These are phyloP conservation scores for Forbesichthys papilliferus DNA, from an alignment of 2,113 vertebrate species.

Conservation along the genomic window DNA sequence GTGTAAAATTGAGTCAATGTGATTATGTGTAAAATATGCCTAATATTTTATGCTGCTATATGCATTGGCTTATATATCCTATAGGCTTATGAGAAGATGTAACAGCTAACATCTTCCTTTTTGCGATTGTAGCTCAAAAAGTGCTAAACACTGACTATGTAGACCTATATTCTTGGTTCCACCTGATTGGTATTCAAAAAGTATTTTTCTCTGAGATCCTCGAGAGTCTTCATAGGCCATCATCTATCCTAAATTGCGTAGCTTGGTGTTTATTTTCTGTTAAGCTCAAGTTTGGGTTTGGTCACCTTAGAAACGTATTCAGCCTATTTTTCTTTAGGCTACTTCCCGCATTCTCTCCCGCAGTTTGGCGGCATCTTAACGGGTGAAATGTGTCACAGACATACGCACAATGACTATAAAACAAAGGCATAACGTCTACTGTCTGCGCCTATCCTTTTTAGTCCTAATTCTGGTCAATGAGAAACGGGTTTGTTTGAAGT, in stretches of 20 bases:
- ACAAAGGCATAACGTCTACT: slow-evolving; percentile 18
- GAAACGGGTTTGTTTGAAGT: slow-evolving; percentile 38
- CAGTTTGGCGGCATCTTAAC: slow-evolving; percentile 64
- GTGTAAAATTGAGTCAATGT: no score
- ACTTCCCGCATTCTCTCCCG: slow-evolving; percentile 40
- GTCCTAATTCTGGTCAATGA: slow-evolving; percentile 20
- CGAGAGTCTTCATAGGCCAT: no score
- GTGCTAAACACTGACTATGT: no score
- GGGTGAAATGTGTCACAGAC: slow-evolving; percentile 51
- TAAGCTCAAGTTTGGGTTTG: slow-evolving; percentile 36
- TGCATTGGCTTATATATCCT: no score
- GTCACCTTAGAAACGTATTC: slow-evolving; percentile 65
- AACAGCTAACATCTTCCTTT: background rate
- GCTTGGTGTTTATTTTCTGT: no score
- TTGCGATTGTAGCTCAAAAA: background rate
- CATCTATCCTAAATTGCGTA: no score
- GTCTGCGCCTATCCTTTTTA: background rate
- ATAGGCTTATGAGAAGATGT: no score
- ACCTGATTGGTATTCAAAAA: no score
- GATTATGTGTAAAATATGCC: no score
- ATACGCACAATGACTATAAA: slow-evolving; percentile 14
- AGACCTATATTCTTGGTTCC: no score
- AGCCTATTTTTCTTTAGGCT: slow-evolving; percentile 13
- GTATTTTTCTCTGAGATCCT: no score
- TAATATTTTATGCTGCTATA: no score